These are phyloP conservation scores for Diadophis punctatus DNA, from an alignment of 2,113 vertebrate species.

Conservation along the genomic window DNA sequence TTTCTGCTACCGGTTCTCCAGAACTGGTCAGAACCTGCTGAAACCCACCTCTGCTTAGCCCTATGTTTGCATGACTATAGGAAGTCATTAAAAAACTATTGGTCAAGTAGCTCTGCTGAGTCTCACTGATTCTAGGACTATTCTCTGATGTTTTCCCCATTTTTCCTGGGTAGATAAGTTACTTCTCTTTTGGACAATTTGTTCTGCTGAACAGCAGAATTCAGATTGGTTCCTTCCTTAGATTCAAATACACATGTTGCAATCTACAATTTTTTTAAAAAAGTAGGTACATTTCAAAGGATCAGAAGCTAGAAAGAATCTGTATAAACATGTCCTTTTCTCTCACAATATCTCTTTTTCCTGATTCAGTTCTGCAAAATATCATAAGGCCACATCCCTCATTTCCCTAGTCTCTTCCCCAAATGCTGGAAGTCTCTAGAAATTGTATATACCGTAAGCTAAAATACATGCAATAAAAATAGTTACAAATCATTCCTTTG, in stretches of 20 bases:
- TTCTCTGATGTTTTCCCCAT: not conserved
- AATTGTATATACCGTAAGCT: not conserved
- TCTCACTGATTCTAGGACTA: not conserved
- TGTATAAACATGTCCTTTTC: not conserved
- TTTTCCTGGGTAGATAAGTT: not conserved
- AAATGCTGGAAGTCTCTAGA: not conserved
- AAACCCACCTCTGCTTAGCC: not conserved
- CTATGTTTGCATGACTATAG: not conserved
- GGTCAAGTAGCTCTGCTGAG: not conserved
- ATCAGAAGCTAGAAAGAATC: not conserved
- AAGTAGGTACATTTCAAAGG: not conserved
- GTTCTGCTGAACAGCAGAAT: not conserved
- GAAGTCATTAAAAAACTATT: not conserved
- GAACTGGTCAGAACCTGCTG: too few relatives aligned
- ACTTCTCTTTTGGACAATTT: not conserved
- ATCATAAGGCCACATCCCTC: not conserved
- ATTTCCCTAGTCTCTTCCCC: not conserved
- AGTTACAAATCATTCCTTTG: not conserved
- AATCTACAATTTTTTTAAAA: not conserved
- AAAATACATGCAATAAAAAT: not conserved
- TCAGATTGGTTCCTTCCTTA: not conserved
- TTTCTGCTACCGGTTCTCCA: too few relatives aligned
- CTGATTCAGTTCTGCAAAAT: not conserved
- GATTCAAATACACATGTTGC: not conserved
- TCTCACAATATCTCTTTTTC: not conserved